Conservation (phyloP, 2,797 vertebrate genomes). For the Smutsia temminckii region DNA sequence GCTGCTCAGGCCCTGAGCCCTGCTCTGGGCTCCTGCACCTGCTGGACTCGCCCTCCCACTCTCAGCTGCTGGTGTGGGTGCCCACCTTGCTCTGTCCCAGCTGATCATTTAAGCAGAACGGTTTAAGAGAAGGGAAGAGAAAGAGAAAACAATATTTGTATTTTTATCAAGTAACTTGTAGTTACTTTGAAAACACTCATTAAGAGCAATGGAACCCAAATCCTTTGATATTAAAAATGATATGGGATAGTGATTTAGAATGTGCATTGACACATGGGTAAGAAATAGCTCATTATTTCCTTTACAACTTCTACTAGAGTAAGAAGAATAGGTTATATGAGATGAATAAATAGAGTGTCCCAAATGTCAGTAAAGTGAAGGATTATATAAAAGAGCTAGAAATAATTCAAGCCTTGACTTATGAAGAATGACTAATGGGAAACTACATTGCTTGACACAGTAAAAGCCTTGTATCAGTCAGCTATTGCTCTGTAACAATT, state of each 20-base stretch:
- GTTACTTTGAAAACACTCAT: neutral
- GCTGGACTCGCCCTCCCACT: neutral
- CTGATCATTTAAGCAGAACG: neutral
- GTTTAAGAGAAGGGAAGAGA: neutral
- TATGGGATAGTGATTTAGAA: neutral
- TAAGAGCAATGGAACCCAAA: neutral
- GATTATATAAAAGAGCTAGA: neutral
- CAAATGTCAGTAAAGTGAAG: neutral
- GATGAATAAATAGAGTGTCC: neutral
- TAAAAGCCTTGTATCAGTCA: neutral
- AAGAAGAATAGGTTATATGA: neutral
- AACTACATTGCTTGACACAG: neutral
- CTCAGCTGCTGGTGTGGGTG: neutral
- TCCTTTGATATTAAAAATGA: slow-evolving; percentile 1
- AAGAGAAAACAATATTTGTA: neutral
- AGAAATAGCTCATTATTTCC: neutral
- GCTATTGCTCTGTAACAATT: neutral
- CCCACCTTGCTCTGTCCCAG: neutral
- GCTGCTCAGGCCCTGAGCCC: neutral
- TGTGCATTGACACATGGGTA: neutral
- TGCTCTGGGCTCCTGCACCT: too few relatives aligned
- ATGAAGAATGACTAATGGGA: neutral
- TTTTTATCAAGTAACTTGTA: neutral
- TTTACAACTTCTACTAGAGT: neutral
- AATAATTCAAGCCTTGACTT: neutral